Evolutionary conservation across 2,888 invertebrate genomes (phyloP), one percentile per base, ranked within the genome.

Genomic region (Scotopteryx bipunctaria): DNA sequence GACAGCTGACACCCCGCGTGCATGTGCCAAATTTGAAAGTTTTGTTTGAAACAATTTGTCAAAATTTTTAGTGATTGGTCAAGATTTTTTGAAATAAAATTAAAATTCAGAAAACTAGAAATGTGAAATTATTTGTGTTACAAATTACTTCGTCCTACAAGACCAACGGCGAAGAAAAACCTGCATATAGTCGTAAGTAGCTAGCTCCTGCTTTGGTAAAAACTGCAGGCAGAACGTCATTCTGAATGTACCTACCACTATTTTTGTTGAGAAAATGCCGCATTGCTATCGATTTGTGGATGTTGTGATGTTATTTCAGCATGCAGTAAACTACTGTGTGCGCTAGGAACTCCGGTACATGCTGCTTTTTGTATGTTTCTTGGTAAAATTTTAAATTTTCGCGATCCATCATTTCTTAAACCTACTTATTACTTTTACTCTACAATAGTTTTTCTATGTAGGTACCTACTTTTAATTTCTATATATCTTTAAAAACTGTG

Each of bases 21-120:
- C 78, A 77, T 81, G 74, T 73, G 83, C 76, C 76, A 81, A 57
- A 84, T 83, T 86, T 84, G 78, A 85, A 85, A 82, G 33, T 43
- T 43, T 33, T 27, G 27, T 27, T 86, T 84, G 78, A 85, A 84
- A 83, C 74, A 76, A 73, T 65, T 74, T 76, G 73, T 82, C 81
- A 82, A 86, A 86, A 76, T 83, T 81, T 69, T 73, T 61, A n/a
- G 77, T 77, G 67, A 69, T 71, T 71, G 67, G 59, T 68, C 59
- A 50, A 40, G 52, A 50, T 62, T 64, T 53, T 66, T 61, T 61
- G 67, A 74, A 69, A 60, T 59, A 60, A 63, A 55, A 52, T 72
- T 73, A 67, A 64, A 69, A 59, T 55, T 52, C 45, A 57, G 66
- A 73, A 75, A 71, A 62, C 57, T 73, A 80, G 83, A 81, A 78